These are phyloP conservation scores for Magallana angulata DNA, from an alignment of 1,140 invertebrate genomes.

Conservation along the genomic window DNA sequence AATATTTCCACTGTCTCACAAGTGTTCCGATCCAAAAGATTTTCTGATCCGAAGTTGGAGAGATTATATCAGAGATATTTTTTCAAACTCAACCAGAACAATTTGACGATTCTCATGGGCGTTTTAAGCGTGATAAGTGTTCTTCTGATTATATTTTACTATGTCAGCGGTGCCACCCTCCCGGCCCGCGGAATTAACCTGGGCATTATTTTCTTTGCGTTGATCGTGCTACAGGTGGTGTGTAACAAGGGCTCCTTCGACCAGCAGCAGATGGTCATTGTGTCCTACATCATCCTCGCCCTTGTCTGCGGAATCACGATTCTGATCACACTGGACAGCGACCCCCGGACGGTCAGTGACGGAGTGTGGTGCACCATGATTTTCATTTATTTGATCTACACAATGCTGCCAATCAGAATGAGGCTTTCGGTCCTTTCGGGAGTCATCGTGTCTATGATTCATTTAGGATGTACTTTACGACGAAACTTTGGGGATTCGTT, in stretches of 20 bases:
- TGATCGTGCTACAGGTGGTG: constrained; percentile 86
- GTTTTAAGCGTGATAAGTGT: constrained; percentile 86
- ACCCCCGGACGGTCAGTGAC: constrained; percentile 78
- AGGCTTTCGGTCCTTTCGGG: constrained; percentile 89
- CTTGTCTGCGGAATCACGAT: constrained; percentile 86
- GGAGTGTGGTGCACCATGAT: constrained; percentile 86
- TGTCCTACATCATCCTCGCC: constrained; percentile 88
- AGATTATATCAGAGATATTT: constrained; percentile 95
- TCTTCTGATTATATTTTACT: constrained; percentile 81
- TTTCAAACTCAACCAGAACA: constrained; percentile 94
- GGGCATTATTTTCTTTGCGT: constrained; percentile 75
- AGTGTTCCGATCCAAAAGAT: constrained; percentile 71
- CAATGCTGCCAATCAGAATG: constrained; percentile 89
- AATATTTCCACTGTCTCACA: constrained; percentile 50
- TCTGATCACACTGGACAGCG: constrained; percentile 79
- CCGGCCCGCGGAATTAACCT: constrained; percentile 74
- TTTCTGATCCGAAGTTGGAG: constrained; percentile 82
- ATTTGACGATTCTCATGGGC: constrained; percentile 90
- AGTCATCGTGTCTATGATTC: constrained; percentile 83
- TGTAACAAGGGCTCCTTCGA: constrained; percentile 91
- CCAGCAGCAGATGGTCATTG: constrained; percentile 90
- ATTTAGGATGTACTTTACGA: constrained; percentile 82
- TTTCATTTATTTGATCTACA: constrained; percentile 93
- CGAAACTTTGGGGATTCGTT: constrained; percentile 69
- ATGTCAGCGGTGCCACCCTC: constrained; percentile 71